Conservation (phyloP, 2,113 vertebrate species). For the Macrotis lagotis region DNA sequence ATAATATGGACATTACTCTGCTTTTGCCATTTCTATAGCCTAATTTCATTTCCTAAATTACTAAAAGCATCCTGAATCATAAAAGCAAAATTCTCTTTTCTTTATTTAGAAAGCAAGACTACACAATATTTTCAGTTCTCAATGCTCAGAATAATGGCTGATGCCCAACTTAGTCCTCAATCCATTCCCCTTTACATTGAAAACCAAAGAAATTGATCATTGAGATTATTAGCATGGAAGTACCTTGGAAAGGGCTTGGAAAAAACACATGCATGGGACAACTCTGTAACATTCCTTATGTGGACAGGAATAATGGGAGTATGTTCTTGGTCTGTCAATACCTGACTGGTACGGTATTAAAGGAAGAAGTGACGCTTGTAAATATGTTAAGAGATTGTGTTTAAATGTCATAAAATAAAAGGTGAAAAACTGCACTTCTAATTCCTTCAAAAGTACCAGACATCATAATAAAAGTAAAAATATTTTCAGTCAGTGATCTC, state of each 20-base stretch:
- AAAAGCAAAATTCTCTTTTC: constrained; percentile 17
- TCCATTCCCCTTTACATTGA: background rate
- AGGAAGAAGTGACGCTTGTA: too few species aligned
- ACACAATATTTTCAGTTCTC: background rate
- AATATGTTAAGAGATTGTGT: background rate
- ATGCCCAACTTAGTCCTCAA: background rate
- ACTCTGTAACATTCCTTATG: background rate
- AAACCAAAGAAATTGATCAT: background rate
- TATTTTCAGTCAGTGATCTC: background rate
- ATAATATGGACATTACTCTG: background rate
- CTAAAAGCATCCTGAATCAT: background rate
- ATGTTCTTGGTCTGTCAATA: background rate
- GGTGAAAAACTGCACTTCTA: background rate
- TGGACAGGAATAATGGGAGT: background rate
- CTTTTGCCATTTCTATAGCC: background rate
- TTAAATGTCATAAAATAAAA: background rate
- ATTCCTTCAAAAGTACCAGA: constrained; percentile 3
- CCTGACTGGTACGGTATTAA: background rate
- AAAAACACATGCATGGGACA: background rate
- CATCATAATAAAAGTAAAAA: constrained; percentile 12
- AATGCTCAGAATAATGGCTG: background rate
- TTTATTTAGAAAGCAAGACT: constrained; percentile 48
- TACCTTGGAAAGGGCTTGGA: background rate
- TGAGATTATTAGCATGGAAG: background rate
- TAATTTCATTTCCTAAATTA: constrained; percentile 33